Percentiles rank a stretch among this genome's conserved stretches.
Evolutionary conservation across 2,888 invertebrate genomes (phyloP).

Genomic region (Opisthograptis luteolata): DNA sequence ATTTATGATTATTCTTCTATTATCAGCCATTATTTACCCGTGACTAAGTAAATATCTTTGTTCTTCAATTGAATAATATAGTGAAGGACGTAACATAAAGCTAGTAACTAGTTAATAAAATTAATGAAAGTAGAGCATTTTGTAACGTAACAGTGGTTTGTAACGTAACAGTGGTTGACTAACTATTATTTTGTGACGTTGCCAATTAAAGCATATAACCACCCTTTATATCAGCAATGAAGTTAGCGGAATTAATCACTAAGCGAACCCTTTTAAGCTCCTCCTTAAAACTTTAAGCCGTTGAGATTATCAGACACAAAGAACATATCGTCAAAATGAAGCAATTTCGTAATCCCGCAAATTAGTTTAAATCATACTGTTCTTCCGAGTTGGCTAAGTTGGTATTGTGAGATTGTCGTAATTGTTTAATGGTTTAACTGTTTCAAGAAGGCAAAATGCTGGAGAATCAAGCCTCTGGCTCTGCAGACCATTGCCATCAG

Average conservation of each 20-base stretch:
- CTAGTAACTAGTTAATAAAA: too few relatives aligned
- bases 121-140: too few relatives aligned
- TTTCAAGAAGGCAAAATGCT: too few relatives aligned
- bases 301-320: constrained; percentile 20
- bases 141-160: too few relatives aligned
- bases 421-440: constrained; percentile 9
- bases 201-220: constrained; percentile 3
- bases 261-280: constrained; percentile 7
- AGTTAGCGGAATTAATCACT: constrained; percentile 14
- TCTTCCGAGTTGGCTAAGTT: constrained; percentile 8
- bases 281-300: constrained; percentile 23
- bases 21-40: too few relatives aligned
- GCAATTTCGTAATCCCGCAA: constrained; percentile 27
- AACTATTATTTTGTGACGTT: not conserved
- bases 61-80: too few relatives aligned
- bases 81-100: too few relatives aligned
- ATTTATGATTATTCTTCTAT: too few relatives aligned
- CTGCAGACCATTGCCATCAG: too few relatives aligned
- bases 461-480: too few relatives aligned
- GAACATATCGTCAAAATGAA: constrained; percentile 24
- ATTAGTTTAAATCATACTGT: constrained; percentile 17
- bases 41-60: too few relatives aligned
- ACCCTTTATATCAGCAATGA: constrained; percentile 10
- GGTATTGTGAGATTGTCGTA: constrained; percentile 11
- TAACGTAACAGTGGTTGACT: too few relatives aligned